These are phyloP conservation scores for Urechis unicinctus DNA, from an alignment of 2,888 invertebrate genomes.

Conservation along the genomic window DNA sequence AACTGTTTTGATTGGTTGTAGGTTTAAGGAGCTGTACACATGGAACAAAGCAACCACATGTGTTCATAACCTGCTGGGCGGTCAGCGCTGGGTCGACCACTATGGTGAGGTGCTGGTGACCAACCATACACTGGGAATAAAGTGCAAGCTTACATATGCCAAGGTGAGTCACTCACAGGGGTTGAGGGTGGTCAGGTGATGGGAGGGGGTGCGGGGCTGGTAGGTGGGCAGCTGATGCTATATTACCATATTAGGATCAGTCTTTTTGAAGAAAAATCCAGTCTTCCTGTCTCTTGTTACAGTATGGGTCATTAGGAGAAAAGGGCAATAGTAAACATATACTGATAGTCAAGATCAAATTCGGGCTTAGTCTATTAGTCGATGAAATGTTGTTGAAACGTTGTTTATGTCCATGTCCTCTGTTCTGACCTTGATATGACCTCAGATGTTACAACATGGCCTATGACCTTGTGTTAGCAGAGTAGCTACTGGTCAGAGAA, in stretches of 20 bases:
- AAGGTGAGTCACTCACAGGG: conserved; percentile 64
- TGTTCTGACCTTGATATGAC: neutral
- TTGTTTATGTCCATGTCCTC: neutral
- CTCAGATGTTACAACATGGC: neutral
- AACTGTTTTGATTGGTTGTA: too few species aligned
- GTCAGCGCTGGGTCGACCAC: conserved; percentile 79
- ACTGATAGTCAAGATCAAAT: too few species aligned
- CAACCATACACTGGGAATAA: conserved; percentile 55
- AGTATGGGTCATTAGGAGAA: too few species aligned
- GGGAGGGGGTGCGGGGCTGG: too few species aligned
- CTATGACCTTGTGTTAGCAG: conserved; percentile 52
- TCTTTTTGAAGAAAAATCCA: too few species aligned
- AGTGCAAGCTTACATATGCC: conserved; percentile 72
- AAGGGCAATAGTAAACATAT: too few species aligned
- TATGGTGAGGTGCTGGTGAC: conserved; percentile 72
- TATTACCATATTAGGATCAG: too few species aligned
- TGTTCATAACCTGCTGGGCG: conserved; percentile 76
- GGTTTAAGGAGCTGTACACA: conserved; percentile 64
- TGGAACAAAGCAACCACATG: conserved; percentile 83
- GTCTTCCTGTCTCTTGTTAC: too few species aligned
- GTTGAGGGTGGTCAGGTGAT: too few species aligned
- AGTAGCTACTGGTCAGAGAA: conserved; percentile 73
- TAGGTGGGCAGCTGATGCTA: too few species aligned
- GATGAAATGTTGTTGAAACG: too few species aligned
- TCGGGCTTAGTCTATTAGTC: too few species aligned